Conservation (phyloP, 2,888 invertebrate species). For the Pherbina coryleti region DNA sequence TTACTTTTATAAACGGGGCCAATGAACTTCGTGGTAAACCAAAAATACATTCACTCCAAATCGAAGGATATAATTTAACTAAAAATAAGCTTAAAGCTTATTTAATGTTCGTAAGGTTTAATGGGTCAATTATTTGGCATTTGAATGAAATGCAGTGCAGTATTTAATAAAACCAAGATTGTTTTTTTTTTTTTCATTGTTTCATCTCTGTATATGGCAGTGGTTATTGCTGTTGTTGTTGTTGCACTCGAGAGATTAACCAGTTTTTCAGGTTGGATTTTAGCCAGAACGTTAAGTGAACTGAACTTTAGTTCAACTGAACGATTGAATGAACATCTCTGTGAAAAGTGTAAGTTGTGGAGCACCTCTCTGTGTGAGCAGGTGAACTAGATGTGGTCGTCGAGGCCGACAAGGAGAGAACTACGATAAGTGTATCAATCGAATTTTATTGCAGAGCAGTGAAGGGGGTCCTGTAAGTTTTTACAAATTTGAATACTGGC, state of each 20-base stretch:
- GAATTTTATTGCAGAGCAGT: neutral
- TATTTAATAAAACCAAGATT: too few relatives aligned
- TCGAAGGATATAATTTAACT: too few relatives aligned
- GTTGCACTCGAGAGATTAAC: neutral
- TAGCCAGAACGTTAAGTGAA: neutral
- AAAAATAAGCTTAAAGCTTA: too few relatives aligned
- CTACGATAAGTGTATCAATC: neutral
- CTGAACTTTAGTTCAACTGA: neutral
- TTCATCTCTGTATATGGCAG: neutral
- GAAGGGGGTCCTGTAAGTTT: too few relatives aligned
- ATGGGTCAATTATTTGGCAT: slow-evolving; percentile 22
- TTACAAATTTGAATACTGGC: too few relatives aligned
- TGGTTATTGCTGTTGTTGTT: neutral
- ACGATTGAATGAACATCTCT: neutral
- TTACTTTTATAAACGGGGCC: too few relatives aligned
- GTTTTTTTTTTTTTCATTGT: neutral
- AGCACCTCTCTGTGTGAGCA: too few relatives aligned
- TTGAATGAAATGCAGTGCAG: slow-evolving; percentile 8
- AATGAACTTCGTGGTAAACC: too few relatives aligned
- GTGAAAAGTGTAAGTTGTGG: neutral
- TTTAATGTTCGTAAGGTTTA: neutral
- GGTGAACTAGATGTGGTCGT: neutral
- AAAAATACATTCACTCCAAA: too few relatives aligned
- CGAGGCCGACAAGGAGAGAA: neutral
- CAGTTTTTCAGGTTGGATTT: slow-evolving; percentile 6